A percentile compares a stretch with the other conserved stretches of the same genome.
Conservation (phyloP, 2,888 invertebrate genomes). For the Hypena proboscidalis region DNA sequence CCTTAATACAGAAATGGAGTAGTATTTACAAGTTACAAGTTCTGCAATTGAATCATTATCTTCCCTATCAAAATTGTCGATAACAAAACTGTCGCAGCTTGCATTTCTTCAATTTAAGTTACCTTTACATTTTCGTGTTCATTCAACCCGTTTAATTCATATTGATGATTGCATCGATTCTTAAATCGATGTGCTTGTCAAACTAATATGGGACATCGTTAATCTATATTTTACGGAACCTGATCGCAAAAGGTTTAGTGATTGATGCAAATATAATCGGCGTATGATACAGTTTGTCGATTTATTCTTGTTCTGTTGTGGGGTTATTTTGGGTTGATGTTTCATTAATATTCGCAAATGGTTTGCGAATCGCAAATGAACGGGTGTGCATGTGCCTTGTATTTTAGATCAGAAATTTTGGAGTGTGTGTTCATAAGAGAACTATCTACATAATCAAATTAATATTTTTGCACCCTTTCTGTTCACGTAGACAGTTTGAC, state of each 20-base stretch:
- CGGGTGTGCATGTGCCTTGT: too few species aligned
- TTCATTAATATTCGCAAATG: conserved; percentile 13
- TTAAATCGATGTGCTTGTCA: conserved; percentile 56
- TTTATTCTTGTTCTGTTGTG: conserved; percentile 16
- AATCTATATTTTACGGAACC: conserved; percentile 54
- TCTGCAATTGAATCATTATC: not conserved
- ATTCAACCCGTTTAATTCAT: conserved; percentile 72
- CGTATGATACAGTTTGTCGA: conserved; percentile 20
- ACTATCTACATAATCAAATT: too few species aligned
- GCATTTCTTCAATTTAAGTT: too few species aligned
- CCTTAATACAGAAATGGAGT: too few species aligned
- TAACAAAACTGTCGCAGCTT: too few species aligned
- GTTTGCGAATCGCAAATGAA: too few species aligned
- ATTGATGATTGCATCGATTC: conserved; percentile 72
- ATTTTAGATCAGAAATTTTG: too few species aligned
- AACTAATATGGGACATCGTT: conserved; percentile 48
- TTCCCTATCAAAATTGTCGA: too few species aligned
- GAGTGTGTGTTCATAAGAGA: too few species aligned
- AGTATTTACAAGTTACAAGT: not conserved
- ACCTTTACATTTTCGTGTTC: too few species aligned
- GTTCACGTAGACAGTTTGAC: too few species aligned
- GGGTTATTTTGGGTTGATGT: conserved; percentile 22
- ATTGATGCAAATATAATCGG: conserved; percentile 51
- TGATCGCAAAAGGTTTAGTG: conserved; percentile 40
- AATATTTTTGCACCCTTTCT: too few species aligned